These are phyloP conservation scores for Ibidorhyncha struthersii DNA, from an alignment of 2,113 vertebrate species.

Conservation along the genomic window DNA sequence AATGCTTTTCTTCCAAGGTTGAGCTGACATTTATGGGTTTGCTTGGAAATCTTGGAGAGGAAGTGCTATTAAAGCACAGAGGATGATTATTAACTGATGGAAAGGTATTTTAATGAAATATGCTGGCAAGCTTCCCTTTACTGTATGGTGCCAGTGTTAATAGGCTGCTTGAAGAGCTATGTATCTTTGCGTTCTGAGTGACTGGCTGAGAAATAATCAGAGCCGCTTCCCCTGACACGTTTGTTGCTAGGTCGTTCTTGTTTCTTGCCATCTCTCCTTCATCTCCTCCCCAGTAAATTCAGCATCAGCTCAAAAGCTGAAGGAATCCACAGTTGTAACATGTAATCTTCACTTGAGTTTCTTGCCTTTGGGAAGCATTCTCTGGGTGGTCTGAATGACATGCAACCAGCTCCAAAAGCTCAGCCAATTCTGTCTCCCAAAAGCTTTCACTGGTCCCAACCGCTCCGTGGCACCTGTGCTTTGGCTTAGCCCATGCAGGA, in stretches of 20 bases:
- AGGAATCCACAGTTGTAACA: neutral
- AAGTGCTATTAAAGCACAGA: neutral
- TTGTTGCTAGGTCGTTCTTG: neutral
- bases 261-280: slow-evolving; percentile 27
- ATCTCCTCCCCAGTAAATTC: neutral
- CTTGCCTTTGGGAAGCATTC: slow-evolving; percentile 5
- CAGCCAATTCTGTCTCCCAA: neutral
- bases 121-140: slow-evolving; percentile 20
- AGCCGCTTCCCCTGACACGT: neutral
- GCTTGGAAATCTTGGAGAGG: slow-evolving; percentile 10
- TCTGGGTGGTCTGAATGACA: slow-evolving; percentile 3
- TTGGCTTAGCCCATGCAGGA: neutral
- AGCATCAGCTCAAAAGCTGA: neutral
- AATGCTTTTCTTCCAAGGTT: neutral
- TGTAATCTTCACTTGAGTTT: neutral
- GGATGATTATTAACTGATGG: slow-evolving; percentile 33
- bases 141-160: neutral
- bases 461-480: neutral
- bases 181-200: neutral
- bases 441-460: neutral
- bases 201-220: neutral
- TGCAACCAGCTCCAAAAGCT: neutral
- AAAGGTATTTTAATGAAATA: slow-evolving; percentile 56
- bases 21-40: slow-evolving; percentile 26
- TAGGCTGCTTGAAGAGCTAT: slow-evolving; percentile 5